Evolutionary conservation across 2,797 vertebrate genomes (phyloP), one percentile per base, ranked within the genome.

Genomic region (Poecile montanus): DNA sequence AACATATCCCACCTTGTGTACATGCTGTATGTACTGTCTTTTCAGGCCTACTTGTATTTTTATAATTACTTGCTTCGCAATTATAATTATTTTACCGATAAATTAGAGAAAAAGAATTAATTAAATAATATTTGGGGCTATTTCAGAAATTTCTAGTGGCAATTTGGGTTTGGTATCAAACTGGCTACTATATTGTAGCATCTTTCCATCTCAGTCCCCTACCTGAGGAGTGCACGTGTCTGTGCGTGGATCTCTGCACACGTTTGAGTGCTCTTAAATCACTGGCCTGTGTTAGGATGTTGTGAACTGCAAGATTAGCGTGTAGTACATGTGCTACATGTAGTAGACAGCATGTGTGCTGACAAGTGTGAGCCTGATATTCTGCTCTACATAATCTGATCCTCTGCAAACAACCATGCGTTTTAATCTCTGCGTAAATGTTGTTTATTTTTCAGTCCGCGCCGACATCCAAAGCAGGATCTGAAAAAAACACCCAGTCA

Each of bases 401-500:
- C 29, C 11, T 29, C 40, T 57, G 57, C 38, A 77, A 75, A 84
- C 60, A 78, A 21, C 25, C 10, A 25, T 18, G 14, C 10, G 2
- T 50, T 11, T 47, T 85, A 32, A 85, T 50, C 60, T 60, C 56
- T 44, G 19, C 61, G 32, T 54, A 27, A 44, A 10, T 74, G 18
- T 82, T 66, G 9, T 47, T 89, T 86, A 1, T 45, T 2, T 96
- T 96, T 68, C 88, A 96, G 95, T 16, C 88, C 0, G 0, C 71
- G 63, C 27, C 20, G 2, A 80, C 89, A 53, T 27, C 58, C 42
- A 71, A 85, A 91, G 14, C n/a, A 48, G 95, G 85, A 50, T 26
- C 88, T 78, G 95, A 73, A 78, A 96, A 95, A 78, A 58, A 8
- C 27, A 23, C 4, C 0, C 67, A 81, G 53, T 70, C 91, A 61